Evolutionary conservation across 2,888 invertebrate genomes (phyloP), one percentile per base, ranked within the genome.

Genomic region (Noctuana brunneofusca): DNA sequence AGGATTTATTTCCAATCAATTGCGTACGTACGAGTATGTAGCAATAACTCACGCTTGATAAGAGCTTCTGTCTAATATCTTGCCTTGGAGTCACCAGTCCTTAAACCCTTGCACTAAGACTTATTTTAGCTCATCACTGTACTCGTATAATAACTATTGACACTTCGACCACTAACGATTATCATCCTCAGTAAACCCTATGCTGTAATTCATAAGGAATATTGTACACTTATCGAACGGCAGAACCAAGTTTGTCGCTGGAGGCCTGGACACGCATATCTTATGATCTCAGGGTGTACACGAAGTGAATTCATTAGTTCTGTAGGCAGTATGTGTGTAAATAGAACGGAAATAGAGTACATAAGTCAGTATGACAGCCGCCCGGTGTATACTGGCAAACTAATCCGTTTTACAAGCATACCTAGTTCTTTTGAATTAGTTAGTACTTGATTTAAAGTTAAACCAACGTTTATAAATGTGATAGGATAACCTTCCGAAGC

Each of bases 271-370:
- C 79, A 75, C 78, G 83, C 81, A 82, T 89, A 89, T 89, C 87
- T 83, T 83, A 83, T 71, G 81, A 89, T 87, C 88, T 84, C 73
- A 73, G 76, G 79, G 81, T 76, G 80, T 81, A 79, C 75, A 76
- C 75, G 74, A 72, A 76, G 83, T 86, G 88, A 86, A 89, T 89
- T 89, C 83, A 89, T 89, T 89, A 88, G 77, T 69, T 65, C 68
- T 68, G 70, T 69, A 69, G 71, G 73, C 73, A 79, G 79, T 82
- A 84, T 85, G 78, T 86, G 84, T 88, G 87, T 84, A 87, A 88
- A 84, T 86, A 78, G 89, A 89, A 88, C 89, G 89, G 89, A 89
- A 88, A 83, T 81, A 68, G 68, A 71, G 75, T 79, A 81, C 80
- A 81, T 82, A 82, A 81, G 75, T 72, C 75, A 74, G 73, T 71